Base-by-base conservation (phyloP, 2,797 vertebrate species). In the Pangasius krempfi region DNA sequence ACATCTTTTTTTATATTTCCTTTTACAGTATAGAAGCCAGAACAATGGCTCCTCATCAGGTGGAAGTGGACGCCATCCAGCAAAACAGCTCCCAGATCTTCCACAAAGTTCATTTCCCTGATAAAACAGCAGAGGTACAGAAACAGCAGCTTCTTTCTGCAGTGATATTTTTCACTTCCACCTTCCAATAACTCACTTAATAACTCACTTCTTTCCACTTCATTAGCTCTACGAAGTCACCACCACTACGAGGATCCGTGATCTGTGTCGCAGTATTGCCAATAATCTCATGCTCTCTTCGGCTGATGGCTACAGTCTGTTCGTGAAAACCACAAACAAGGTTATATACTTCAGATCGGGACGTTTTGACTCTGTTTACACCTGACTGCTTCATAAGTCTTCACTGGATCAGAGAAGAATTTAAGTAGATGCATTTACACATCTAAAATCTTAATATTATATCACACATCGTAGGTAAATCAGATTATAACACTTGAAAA, bases 11-110 rank as follows among this genome's bases (percentile, higher is more conserved):
- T 56, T 10, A 4, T 73, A n/a, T n/a, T 44, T 13, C 1, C 4
- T 14, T 52, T 33, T 84, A 64, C 91, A 99, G 98, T 89, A 94
- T 88, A 0, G 96, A 97, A 47, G 94, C 96, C 91, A 97, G 98
- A 93, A 97, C 96, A 92, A 95, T 96, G 89, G 97, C 97, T 58
- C 98, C 98, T 27, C 98, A 99, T 91, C 93, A 93, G 5, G 94
- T 97, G 44, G 98, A 99, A 90, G 96, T 99, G 27, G 97, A 99
- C 14, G 97, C 98, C 86, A 97, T 97, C 84, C 97, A 97, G 88
- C 95, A 97, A 92, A 98, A 97, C 90, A 95, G 95, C 95, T 96
- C 95, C 22, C 96, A 96, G 91, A 96, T 99, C 92, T 96, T 96
- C 89, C 98, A 99, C 89, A 97, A 96, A 95, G 87, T 99, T 92